These are phyloP conservation scores for Eufriesea mexicana DNA, from an alignment of 1,140 invertebrate genomes.

Conservation along the genomic window DNA sequence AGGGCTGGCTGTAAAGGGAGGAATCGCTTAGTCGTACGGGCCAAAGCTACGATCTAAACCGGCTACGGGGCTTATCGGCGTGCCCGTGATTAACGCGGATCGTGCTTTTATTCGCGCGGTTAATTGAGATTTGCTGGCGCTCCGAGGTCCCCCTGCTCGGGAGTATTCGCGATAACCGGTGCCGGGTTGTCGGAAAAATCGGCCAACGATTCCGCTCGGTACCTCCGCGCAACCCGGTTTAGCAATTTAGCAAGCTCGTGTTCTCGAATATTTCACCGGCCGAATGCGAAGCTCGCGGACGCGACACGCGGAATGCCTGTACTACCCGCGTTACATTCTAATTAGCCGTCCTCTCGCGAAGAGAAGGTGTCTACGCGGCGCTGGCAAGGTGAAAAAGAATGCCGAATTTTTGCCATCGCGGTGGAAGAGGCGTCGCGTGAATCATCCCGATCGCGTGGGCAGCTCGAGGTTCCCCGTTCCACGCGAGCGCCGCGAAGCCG, in stretches of 20 bases:
- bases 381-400: not conserved
- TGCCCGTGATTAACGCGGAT: slow-evolving; percentile 30
- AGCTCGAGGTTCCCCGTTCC: slow-evolving; percentile 26
- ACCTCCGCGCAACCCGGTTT: not conserved
- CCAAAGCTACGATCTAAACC: slow-evolving; percentile 15
- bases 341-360: not conserved
- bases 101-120: slow-evolving; percentile 7
- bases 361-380: not conserved
- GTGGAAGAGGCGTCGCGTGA: slow-evolving; percentile 64
- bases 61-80: slow-evolving; percentile 5
- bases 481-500: slow-evolving; percentile 26
- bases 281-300: too few species aligned
- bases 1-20: slow-evolving; percentile 7
- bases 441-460: slow-evolving; percentile 63
- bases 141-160: not conserved
- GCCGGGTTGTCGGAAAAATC: not conserved
- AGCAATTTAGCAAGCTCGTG: too few species aligned
- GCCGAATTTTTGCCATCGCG: slow-evolving; percentile 42
- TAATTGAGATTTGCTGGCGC: slow-evolving; percentile 49
- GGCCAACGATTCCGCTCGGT: not conserved
- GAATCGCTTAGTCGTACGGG: slow-evolving; percentile 10
- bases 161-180: not conserved
- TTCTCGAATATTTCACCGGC: too few species aligned
- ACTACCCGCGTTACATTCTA: not conserved
- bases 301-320: too few species aligned